Percentiles rank a stretch among this genome's conserved stretches.
These are phyloP conservation scores for Apantesis nais DNA, from an alignment of 2,888 invertebrate genomes.

Conservation along the genomic window DNA sequence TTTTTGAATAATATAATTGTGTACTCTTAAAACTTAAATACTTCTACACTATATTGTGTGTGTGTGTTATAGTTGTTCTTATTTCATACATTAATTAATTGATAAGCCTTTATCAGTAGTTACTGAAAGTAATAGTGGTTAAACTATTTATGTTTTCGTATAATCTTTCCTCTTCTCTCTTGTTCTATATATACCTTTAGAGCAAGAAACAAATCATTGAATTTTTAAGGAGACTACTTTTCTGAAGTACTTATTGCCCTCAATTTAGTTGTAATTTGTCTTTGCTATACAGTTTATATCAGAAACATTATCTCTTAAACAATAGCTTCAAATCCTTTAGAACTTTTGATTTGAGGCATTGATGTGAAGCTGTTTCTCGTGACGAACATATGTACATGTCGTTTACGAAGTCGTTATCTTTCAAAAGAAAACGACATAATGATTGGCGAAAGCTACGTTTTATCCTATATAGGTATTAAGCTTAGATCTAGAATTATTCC, in stretches of 20 bases:
- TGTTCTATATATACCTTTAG: too few relatives aligned
- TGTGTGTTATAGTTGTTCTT: neutral
- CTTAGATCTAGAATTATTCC: conserved; percentile 21
- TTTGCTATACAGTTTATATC: neutral
- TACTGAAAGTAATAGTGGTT: neutral
- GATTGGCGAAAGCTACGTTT: conserved; percentile 33
- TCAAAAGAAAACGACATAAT: conserved; percentile 37
- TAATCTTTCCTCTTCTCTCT: neutral
- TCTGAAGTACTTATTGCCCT: neutral
- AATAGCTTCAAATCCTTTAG: neutral
- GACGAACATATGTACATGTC: conserved; percentile 22
- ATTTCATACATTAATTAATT: neutral
- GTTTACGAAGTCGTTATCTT: conserved; percentile 37
- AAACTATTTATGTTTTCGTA: neutral
- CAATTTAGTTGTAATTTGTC: neutral
- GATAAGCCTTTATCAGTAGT: neutral
- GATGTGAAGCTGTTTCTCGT: conserved; percentile 15
- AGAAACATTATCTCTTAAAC: neutral
- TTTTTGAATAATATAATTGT: conserved; percentile 15
- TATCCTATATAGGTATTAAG: conserved; percentile 14
- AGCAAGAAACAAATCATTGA: neutral
- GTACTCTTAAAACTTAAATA: neutral
- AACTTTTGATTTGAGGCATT: neutral
- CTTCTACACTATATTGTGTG: neutral
- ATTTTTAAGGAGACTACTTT: neutral